Evolutionary conservation across 2,888 invertebrate genomes (phyloP).

Genomic region (Saturnia japonica): DNA sequence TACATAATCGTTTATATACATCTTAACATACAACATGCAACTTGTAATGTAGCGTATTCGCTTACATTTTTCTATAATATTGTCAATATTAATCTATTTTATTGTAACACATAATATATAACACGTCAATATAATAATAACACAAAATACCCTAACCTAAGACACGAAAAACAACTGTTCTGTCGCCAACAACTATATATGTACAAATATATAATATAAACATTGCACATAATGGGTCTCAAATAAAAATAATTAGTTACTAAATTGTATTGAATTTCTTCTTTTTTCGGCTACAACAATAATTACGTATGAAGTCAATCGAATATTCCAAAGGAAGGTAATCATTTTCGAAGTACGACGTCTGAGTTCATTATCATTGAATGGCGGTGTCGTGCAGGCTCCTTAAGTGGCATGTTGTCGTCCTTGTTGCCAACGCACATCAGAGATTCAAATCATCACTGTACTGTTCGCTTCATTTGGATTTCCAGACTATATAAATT

Average conservation of each 20-base stretch:
- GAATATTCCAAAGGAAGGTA: background rate
- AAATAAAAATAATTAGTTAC: background rate
- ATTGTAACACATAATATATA: too few relatives aligned
- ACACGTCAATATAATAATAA: too few relatives aligned
- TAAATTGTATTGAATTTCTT: background rate
- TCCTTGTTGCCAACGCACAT: slow-evolving; percentile 48
- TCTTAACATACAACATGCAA: too few relatives aligned
- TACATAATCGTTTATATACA: too few relatives aligned
- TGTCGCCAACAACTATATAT: too few relatives aligned
- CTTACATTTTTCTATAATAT: too few relatives aligned
- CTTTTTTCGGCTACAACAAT: background rate
- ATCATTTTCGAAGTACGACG: background rate
- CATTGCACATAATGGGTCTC: background rate
- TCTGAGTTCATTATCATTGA: slow-evolving; percentile 55
- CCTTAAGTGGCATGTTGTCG: slow-evolving; percentile 55
- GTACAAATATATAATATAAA: background rate
- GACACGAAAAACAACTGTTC: too few relatives aligned
- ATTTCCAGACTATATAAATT: background rate
- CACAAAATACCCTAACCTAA: too few relatives aligned
- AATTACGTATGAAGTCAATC: background rate
- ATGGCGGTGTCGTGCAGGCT: slow-evolving; percentile 42
- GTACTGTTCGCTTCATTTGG: background rate
- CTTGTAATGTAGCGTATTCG: too few relatives aligned
- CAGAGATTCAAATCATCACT: background rate
- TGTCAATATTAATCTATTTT: too few relatives aligned